These are phyloP conservation scores for Anaspis maculata DNA, from an alignment of 2,888 invertebrate genomes.

Conservation along the genomic window DNA sequence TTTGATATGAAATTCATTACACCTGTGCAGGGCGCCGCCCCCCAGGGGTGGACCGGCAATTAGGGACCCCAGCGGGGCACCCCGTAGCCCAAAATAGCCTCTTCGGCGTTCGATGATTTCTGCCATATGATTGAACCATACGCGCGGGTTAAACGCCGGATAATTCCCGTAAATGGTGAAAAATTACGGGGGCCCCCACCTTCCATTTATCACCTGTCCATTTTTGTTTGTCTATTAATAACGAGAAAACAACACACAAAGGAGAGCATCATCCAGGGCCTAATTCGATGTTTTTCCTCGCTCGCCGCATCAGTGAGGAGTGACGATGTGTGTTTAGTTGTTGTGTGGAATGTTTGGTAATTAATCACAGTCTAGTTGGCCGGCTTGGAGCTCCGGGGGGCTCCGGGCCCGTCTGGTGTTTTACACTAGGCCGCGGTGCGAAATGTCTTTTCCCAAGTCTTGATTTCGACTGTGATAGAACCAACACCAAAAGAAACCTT, in stretches of 20 bases:
- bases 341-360: constrained; percentile 31
- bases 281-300: background rate
- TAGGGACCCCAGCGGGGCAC: constrained; percentile 19
- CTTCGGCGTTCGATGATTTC: too few relatives aligned
- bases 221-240: constrained; percentile 2
- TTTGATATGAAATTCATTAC: constrained; percentile 33
- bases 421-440: too few relatives aligned
- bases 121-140: too few relatives aligned
- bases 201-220: constrained; percentile 3
- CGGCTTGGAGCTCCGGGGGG: constrained; percentile 21
- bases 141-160: too few relatives aligned
- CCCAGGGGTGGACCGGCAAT: constrained; percentile 26
- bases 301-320: constrained; percentile 4
- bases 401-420: too few relatives aligned
- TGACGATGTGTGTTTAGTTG: constrained; percentile 15
- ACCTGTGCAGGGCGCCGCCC: constrained; percentile 28
- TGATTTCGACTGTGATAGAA: too few relatives aligned
- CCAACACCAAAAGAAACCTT: too few relatives aligned
- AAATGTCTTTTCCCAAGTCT: too few relatives aligned
- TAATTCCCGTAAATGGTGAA: constrained; percentile 1
- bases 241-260: background rate
- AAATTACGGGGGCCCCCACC: too few relatives aligned
- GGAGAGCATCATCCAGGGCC: background rate
- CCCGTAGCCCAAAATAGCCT: background rate
- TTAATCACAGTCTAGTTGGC: constrained; percentile 36